These are phyloP conservation scores for Seira sanloemensis DNA, from an alignment of 2,888 invertebrate genomes.

Conservation along the genomic window DNA sequence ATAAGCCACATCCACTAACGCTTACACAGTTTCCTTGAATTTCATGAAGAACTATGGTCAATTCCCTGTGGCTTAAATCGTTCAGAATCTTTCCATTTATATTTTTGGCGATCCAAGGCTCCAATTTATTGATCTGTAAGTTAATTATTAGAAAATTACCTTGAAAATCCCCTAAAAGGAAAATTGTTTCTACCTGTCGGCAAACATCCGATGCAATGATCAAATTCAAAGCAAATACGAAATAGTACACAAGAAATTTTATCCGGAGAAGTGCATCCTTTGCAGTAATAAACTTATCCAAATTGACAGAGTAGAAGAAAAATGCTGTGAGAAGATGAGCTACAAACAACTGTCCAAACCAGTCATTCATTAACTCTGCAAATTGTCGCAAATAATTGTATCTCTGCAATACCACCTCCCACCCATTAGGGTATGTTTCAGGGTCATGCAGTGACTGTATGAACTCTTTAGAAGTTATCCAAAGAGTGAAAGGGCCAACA, in stretches of 20 bases:
- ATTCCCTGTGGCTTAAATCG: conserved; percentile 22
- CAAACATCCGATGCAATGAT: conserved; percentile 30
- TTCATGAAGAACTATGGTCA: conserved; percentile 37
- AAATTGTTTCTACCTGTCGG: conserved; percentile 7
- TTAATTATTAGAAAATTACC: background rate
- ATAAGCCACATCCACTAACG: conserved; percentile 22
- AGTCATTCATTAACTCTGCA: conserved; percentile 24
- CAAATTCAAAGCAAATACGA: background rate
- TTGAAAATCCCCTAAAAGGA: no score
- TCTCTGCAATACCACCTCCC: conserved; percentile 3
- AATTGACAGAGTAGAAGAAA: conserved; percentile 49
- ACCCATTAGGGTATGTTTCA: background rate
- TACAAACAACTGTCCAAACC: conserved; percentile 19
- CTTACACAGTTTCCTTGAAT: conserved; percentile 20
- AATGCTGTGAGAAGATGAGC: conserved; percentile 10
- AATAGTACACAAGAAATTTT: conserved; percentile 39
- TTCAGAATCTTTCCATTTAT: background rate
- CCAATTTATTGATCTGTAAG: conserved; percentile 17
- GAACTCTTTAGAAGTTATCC: conserved; percentile 41
- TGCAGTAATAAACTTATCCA: conserved; percentile 35
- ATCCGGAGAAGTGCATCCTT: conserved; percentile 6
- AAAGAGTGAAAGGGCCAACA: conserved; percentile 5
- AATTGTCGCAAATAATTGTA: conserved; percentile 19
- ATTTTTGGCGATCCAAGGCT: conserved; percentile 31
- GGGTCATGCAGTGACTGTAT: background rate